Base-by-base conservation (phyloP, 2,888 invertebrate species). In the Trichogramma evanescens region DNA sequence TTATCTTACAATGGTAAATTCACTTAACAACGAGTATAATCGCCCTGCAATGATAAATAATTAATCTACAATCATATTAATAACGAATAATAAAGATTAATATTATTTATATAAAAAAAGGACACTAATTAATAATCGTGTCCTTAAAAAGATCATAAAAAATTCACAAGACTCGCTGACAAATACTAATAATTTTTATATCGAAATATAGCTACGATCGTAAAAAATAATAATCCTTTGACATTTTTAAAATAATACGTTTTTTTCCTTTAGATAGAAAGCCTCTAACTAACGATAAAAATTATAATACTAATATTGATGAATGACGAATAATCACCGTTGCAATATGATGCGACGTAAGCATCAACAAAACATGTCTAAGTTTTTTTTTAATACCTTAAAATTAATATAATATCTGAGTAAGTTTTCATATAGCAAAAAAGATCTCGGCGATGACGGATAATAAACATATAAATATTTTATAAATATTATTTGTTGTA, bases 1-100 rank as follows among this genome's bases (percentile, higher is more conserved):
- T 75, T 71, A 67, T 74, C 70, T 73, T 72, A 75, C 74, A 76
- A 74, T 77, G 74, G 76, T 75, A 72, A 26, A 53, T 60, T 59
- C 45, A 59, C 55, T 53, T 59, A 49, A 48, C 38, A 49, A 48
- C 38, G 74, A 75, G 72, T 74, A 65, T 55, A 63, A 60, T 60
- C 45, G 42, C 56, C 50, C 45, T 63, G 26, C 26, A 26, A 26
- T 26, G 26, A 26, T 56, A 50, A 54, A 59, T 53, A 50, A 54
- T 63, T 45, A 55, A 38, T 58, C 56, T 57, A 63, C 52, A 59
- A 63, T 67, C 63, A 63, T 66, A 63, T 63, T 65, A 62, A 66
- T 63, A 53, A 64, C 59, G 58, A 61, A 60, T 49, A 62, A 66
- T 53, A 57, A 50, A 58, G 56, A 59, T 57, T 64, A 63, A 68